A percentile compares a stretch with the other conserved stretches of the same genome.
Evolutionary conservation across 2,888 invertebrate species (phyloP).

Genomic region (Artemia sinica): DNA sequence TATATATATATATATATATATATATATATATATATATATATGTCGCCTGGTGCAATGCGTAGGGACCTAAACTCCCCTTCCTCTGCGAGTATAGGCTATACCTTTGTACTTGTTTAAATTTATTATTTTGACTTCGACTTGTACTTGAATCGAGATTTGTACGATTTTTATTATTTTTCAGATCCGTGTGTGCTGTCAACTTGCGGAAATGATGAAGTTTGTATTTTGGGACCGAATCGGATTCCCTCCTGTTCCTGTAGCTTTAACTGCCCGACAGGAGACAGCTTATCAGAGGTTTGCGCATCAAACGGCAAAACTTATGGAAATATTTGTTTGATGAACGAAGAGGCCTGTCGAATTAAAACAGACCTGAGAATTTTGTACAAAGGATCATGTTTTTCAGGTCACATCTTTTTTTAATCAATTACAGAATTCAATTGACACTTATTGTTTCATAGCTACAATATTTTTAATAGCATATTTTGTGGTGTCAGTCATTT

Average conservation of each 20-base stretch:
- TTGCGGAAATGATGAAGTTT: constrained; percentile 60
- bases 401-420: constrained; percentile 39
- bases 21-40: too few relatives aligned
- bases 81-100: too few relatives aligned
- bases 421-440: background rate
- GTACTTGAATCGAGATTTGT: too few relatives aligned
- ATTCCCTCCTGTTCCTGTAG: constrained; percentile 63
- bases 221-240: constrained; percentile 59
- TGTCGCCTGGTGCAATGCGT: too few relatives aligned
- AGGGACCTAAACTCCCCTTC: too few relatives aligned
- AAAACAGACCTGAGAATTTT: constrained; percentile 54
- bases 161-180: constrained; percentile 33
- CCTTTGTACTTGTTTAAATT: too few relatives aligned
- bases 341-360: constrained; percentile 57
- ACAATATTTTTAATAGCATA: too few relatives aligned
- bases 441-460: too few relatives aligned
- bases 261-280: constrained; percentile 49
- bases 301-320: constrained; percentile 44
- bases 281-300: constrained; percentile 18
- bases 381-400: constrained; percentile 62
- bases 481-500: too few relatives aligned
- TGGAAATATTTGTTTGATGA: constrained; percentile 59
- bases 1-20: too few relatives aligned
- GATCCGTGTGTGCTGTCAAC: constrained; percentile 66
- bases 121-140: too few relatives aligned